These are phyloP conservation scores for Notodonta ziczac DNA, from an alignment of 2,888 invertebrate species.

Conservation along the genomic window DNA sequence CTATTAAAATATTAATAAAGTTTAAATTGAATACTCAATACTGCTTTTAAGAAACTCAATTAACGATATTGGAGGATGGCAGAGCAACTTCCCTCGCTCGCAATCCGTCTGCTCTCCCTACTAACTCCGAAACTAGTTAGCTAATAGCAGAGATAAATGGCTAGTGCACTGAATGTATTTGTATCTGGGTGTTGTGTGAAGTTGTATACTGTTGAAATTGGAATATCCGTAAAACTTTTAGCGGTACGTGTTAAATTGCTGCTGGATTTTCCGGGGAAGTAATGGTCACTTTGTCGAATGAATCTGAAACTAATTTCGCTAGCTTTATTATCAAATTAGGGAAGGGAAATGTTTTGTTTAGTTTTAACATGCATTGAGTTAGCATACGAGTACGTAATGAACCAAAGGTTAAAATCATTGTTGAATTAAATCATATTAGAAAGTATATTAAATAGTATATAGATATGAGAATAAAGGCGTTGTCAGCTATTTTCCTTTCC, in stretches of 20 bases:
- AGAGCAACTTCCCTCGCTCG: constrained; percentile 36
- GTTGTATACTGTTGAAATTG: constrained; percentile 17
- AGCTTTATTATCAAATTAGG: background rate
- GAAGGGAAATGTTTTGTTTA: no score
- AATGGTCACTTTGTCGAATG: background rate
- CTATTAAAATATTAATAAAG: background rate
- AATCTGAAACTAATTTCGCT: background rate
- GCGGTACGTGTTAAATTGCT: background rate
- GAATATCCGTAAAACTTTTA: constrained; percentile 4
- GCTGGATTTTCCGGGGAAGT: background rate
- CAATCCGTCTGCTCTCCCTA: constrained; percentile 35
- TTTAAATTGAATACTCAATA: constrained; percentile 9
- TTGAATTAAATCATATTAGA: background rate
- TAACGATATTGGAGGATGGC: constrained; percentile 47
- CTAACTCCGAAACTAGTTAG: constrained; percentile 51
- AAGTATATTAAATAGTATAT: background rate
- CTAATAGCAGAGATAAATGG: constrained; percentile 57
- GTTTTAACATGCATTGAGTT: no score
- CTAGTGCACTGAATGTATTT: constrained; percentile 38
- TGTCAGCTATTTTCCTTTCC: background rate
- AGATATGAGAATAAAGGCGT: background rate
- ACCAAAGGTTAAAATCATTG: no score
- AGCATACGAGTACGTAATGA: no score
- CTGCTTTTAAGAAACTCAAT: constrained; percentile 46
- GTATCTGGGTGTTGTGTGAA: constrained; percentile 31